phyloP scores from a whole-genome alignment of 2,797 vertebrate genomes.

The Phrynocephalus vlangalii region DNA sequence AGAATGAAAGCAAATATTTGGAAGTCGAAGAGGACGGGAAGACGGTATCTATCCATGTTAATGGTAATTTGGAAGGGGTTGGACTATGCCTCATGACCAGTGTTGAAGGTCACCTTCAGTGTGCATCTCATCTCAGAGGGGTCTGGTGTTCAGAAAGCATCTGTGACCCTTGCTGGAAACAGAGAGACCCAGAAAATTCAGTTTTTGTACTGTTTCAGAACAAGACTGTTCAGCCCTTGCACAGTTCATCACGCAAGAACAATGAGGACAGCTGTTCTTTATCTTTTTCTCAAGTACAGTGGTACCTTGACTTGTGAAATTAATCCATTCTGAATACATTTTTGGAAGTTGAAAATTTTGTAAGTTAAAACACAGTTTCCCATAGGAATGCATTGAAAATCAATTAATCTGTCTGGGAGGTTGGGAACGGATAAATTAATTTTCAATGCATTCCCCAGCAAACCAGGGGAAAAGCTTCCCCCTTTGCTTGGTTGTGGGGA shows the following conservation, averaged over 20 bases:
- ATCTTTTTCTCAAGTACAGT: not conserved
- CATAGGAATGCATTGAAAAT: no score
- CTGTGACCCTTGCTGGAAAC: not conserved
- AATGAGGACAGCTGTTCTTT: not conserved
- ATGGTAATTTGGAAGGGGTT: conserved; percentile 33
- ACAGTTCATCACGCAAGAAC: not conserved
- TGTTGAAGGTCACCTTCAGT: not conserved
- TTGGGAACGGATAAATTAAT: no score
- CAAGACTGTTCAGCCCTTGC: not conserved
- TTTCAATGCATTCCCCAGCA: no score
- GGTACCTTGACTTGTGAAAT: no score
- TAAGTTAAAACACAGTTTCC: no score
- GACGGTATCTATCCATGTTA: conserved; percentile 44
- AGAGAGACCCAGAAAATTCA: not conserved
- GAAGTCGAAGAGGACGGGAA: conserved; percentile 43
- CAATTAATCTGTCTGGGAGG: no score
- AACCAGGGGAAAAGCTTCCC: no score
- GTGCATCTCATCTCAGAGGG: not conserved
- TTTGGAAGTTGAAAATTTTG: no score
- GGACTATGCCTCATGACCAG: no score
- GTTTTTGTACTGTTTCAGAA: not conserved
- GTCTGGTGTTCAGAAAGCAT: not conserved
- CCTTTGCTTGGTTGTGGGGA: no score
- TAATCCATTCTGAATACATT: no score
- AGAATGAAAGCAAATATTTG: conserved; percentile 46